Evolutionary conservation across 2,888 invertebrate genomes (phyloP).

Genomic region (Eilema depressum): DNA sequence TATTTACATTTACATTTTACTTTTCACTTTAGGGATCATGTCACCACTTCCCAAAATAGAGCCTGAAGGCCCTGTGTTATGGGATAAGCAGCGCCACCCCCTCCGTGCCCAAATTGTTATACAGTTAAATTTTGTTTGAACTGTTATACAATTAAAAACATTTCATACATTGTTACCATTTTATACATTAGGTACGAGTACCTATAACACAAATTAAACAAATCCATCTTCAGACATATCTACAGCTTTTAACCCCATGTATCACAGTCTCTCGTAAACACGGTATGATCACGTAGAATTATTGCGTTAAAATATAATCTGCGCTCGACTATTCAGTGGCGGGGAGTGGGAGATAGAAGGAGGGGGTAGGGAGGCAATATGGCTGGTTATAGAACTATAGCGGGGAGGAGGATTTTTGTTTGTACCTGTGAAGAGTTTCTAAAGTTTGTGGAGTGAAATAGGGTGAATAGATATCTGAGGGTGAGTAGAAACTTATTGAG

Average conservation of each 20-base stretch:
- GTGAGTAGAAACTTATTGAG: background rate
- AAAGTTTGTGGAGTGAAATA: background rate
- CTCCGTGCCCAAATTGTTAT: too few relatives aligned
- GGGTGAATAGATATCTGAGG: background rate
- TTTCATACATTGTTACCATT: too few relatives aligned
- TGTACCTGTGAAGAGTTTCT: background rate
- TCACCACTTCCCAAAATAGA: too few relatives aligned
- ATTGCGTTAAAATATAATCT: conserved; percentile 85
- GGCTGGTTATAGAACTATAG: background rate
- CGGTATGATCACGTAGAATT: conserved; percentile 84
- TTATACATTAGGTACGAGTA: too few relatives aligned
- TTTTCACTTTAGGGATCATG: too few relatives aligned
- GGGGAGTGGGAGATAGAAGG: conserved; percentile 14
- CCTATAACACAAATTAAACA: too few relatives aligned
- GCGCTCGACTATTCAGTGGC: conserved; percentile 39
- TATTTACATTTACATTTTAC: too few relatives aligned
- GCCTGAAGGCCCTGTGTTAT: too few relatives aligned
- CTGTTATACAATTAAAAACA: too few relatives aligned
- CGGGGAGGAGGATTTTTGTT: background rate
- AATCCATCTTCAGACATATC: conserved; percentile 51
- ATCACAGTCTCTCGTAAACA: conserved; percentile 74
- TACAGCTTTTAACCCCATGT: background rate
- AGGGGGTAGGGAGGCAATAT: conserved; percentile 16
- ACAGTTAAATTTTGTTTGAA: too few relatives aligned
- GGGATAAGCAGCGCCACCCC: too few relatives aligned